phyloP scores from a whole-genome alignment of 2,113 vertebrate species.

The Ceuthmochares aereus region DNA sequence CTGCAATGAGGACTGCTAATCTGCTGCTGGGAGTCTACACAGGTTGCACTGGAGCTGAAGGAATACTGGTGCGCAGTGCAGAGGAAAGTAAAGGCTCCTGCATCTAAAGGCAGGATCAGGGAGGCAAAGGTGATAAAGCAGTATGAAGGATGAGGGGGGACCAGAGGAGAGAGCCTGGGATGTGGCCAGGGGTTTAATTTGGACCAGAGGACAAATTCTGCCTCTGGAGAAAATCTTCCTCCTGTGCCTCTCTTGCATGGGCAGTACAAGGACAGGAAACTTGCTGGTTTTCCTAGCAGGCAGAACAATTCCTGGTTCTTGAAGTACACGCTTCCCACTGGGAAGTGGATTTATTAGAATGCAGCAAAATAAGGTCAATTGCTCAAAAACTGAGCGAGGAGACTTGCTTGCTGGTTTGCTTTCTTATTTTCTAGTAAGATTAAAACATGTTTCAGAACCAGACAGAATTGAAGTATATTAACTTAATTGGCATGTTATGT shows the following conservation, averaged over 20 bases:
- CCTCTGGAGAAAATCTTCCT: background rate
- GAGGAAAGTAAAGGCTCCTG: background rate
- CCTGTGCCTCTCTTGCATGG: background rate
- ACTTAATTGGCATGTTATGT: constrained; percentile 46
- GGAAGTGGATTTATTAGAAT: background rate
- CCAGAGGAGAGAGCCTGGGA: background rate
- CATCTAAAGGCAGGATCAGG: background rate
- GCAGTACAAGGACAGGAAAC: background rate
- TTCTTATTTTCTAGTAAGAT: background rate
- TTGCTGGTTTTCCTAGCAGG: background rate
- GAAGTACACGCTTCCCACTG: background rate
- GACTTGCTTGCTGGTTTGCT: background rate
- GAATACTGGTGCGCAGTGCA: background rate
- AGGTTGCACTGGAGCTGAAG: background rate
- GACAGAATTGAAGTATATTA: background rate
- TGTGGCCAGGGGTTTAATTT: background rate
- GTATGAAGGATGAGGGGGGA: background rate
- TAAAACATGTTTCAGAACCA: constrained; percentile 19
- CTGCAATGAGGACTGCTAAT: background rate
- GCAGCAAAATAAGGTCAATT: background rate
- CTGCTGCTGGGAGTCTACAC: background rate
- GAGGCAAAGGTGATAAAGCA: background rate
- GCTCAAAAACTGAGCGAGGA: background rate
- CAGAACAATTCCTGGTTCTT: background rate
- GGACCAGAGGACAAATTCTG: background rate